Base-by-base conservation (phyloP, 1,140 invertebrate genomes). In the Sycophaga agraensis region DNA sequence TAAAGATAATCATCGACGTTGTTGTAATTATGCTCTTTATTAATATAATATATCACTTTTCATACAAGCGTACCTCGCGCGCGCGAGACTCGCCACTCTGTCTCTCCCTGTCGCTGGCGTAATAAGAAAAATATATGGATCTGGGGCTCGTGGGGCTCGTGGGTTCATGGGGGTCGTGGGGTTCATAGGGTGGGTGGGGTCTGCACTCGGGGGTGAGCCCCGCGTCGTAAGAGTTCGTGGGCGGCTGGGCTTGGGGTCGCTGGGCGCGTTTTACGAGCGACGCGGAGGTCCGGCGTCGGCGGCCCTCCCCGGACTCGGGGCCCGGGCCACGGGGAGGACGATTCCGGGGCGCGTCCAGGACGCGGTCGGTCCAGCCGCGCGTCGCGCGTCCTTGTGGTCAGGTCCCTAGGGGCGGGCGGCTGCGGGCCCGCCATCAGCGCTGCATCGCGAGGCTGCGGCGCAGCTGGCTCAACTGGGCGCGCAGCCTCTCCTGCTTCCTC, bases 401-500 rank as follows among this genome's bases (percentile, higher is more conserved):
- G n/a, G n/a, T n/a, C n/a, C n/a, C n/a, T n/a, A n/a, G 28, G 1
- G 14, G n/a, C n/a, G 35, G 12, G 19, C 21, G 11, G 16, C 26
- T 6, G 12, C 28, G 0, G 14, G 31, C 21, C 21, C 42, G 9
- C n/a, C 39, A 54, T 54, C 37, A 66, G 39, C 64, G 66, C 46
- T 54, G 58, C 59, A 61, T 45, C 19, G 66, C 68, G 22, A 65
- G 54, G 21, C 40, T 61, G 16, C 59, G 59, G 7, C 59, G 42
- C 12, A 60, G 37, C 0, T 53, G 58, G 6, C 58, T 60, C 7
- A 60, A 40, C 19, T 60, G 58, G 2, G 48, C 49, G 26, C 58
- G 17, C 14, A 89, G 79, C 55, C 80, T 78, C 43, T 82, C 80
- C 72, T 89, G 87, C 55, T 83, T 75, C 60, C 77, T 80, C 54